Percentiles rank a stretch among this genome's conserved stretches.
These are phyloP conservation scores for Heterocephalus glaber DNA, from an alignment of 2,113 vertebrate genomes.

Conservation along the genomic window DNA sequence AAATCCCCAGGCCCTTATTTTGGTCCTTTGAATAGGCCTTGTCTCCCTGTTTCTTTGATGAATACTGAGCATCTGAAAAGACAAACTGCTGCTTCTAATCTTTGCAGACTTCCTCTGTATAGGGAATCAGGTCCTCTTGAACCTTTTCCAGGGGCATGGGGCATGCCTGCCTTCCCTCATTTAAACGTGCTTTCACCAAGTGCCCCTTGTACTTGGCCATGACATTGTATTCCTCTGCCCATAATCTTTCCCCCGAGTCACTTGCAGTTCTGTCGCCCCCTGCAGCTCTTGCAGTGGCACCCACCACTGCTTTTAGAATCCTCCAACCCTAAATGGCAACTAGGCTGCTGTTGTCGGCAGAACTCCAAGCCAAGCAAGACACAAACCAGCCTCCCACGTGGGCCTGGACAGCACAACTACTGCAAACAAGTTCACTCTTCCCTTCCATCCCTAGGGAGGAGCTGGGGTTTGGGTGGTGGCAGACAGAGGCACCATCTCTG, in stretches of 20 bases:
- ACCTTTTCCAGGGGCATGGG: background rate
- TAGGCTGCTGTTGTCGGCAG: fast-evolving
- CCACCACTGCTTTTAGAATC: background rate
- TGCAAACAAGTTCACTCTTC: background rate
- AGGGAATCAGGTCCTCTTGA: background rate
- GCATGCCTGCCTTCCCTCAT: background rate
- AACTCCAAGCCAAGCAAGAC: background rate
- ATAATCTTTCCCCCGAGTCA: background rate
- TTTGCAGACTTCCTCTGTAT: background rate
- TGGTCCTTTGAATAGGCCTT: background rate
- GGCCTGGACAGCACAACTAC: background rate
- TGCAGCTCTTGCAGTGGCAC: too few relatives aligned
- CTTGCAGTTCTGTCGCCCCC: background rate
- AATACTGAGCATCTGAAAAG: background rate
- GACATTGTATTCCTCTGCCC: too few relatives aligned
- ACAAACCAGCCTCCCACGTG: too few relatives aligned
- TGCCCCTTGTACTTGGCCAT: too few relatives aligned
- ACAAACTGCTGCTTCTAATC: too few relatives aligned
- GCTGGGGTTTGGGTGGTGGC: background rate
- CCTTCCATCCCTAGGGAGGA: too few relatives aligned
- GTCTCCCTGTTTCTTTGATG: background rate
- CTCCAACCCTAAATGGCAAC: background rate
- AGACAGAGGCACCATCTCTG: background rate
- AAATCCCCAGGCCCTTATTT: too few relatives aligned
- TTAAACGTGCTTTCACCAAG: background rate